phyloP scores from a whole-genome alignment of 2,888 invertebrate genomes.

The Trichopria drosophilae region DNA sequence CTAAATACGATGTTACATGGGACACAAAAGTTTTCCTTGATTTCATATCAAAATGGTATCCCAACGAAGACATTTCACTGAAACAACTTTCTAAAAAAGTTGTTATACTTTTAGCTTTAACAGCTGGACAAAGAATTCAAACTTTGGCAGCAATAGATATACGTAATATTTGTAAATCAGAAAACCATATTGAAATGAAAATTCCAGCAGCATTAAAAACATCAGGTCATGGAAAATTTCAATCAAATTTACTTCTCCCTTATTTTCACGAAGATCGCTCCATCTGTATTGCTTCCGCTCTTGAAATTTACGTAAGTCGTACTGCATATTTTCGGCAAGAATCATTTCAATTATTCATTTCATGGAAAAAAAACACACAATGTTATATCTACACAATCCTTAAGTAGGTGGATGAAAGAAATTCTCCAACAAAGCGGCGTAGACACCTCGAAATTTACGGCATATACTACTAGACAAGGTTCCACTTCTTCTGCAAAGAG shows the following conservation, averaged over 20 bases:
- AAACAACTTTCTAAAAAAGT: slow-evolving; percentile 10
- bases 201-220: slow-evolving; percentile 11
- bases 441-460: slow-evolving; percentile 4
- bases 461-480: slow-evolving; percentile 13
- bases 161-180: slow-evolving; percentile 2
- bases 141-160: slow-evolving; percentile 5
- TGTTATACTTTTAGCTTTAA: slow-evolving; percentile 16
- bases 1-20: slow-evolving; percentile 29
- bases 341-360: slow-evolving; percentile 2
- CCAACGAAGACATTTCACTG: slow-evolving; percentile 7
- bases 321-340: slow-evolving; percentile 4
- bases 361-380: slow-evolving; percentile 5
- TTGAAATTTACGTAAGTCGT: slow-evolving; percentile 1
- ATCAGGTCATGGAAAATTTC: background rate
- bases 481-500: background rate
- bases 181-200: slow-evolving; percentile 5
- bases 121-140: slow-evolving; percentile 5
- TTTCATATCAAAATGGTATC: slow-evolving; percentile 5
- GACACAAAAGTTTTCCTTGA: slow-evolving; percentile 21
- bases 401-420: slow-evolving; percentile 11
- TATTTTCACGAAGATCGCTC: background rate
- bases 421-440: background rate
- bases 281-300: background rate
- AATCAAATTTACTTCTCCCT: slow-evolving; percentile 8
- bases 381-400: background rate